Base-by-base conservation (phyloP, 2,113 vertebrate genomes). In the Hassar affinis region DNA sequence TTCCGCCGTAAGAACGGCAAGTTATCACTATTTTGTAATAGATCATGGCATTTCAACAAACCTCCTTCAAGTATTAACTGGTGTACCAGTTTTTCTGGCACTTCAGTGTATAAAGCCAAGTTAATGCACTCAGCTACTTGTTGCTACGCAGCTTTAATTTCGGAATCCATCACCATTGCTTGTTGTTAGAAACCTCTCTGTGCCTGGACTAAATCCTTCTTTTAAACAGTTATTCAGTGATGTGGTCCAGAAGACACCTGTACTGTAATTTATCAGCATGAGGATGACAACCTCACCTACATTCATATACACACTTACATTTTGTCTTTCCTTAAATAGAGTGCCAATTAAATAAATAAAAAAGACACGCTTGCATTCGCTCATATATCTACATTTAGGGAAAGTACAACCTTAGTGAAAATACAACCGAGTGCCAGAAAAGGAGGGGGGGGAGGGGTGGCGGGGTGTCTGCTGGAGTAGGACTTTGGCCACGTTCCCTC, bases 401-500 rank as follows among this genome's bases (percentile, higher is more conserved):
- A 79, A 71, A 84, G 83, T 79, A 80, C 72, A 66, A n/a, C n/a
- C n/a, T n/a, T 10, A 10, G 77, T 30, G 64, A 89, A 88, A 80
- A 86, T 79, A 82, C 88, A 87, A 91, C 86, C 84, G 88, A 85
- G 89, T 88, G 90, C 86, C 77, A 84, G 38, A 82, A 85, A 87
- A 35, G 49, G 3, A 22, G 14, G 49, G 5, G 84, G 78, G 30
- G 85, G 15, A 18, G 6, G 84, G 78, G 35, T 84, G 78, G 85
- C 88, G 54, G 51, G 75, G 56, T 78, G 85, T 89, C 85, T 71
- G 87, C 66, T 88, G 87, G 91, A 91, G 92, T 90, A 91, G 92
- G 91, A 88, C 92, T 92, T 88, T 92, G 92, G 90, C 90, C 87
- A 79, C 85, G 90, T 89, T 93, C 88, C 91, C 88, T 92, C 89